phyloP scores from a whole-genome alignment of 2,113 vertebrate genomes.

The Pleuronectes platessa region DNA sequence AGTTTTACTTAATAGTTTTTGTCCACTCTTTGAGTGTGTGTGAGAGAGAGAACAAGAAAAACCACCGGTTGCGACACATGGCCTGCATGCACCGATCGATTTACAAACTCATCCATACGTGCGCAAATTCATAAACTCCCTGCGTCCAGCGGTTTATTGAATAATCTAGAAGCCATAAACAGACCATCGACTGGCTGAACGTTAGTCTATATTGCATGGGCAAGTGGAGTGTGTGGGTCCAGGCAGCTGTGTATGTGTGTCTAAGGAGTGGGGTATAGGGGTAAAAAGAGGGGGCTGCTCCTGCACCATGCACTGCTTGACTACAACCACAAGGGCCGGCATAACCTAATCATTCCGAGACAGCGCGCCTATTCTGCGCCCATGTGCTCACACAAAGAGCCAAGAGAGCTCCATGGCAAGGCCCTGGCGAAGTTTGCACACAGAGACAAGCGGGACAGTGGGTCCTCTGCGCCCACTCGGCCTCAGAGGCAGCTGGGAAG shows the following conservation, averaged over 20 bases:
- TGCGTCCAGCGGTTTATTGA: slow-evolving; percentile 54
- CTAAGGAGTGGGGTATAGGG: slow-evolving; percentile 20
- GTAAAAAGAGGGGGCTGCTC: slow-evolving; percentile 3
- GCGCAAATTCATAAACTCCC: slow-evolving; percentile 39
- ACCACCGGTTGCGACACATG: slow-evolving; percentile 56
- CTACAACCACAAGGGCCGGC: slow-evolving; percentile 38
- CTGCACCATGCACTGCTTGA: slow-evolving; percentile 19
- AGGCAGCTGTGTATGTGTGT: neutral
- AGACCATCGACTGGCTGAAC: slow-evolving; percentile 54
- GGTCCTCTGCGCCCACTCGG: slow-evolving; percentile 68
- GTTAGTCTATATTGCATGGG: slow-evolving; percentile 23
- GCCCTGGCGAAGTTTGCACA: slow-evolving; percentile 52
- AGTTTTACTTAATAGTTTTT: slow-evolving; percentile 27
- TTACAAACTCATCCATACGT: slow-evolving; percentile 41
- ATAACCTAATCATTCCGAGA: slow-evolving; percentile 76
- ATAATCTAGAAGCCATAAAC: slow-evolving; percentile 65
- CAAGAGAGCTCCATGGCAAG: slow-evolving; percentile 35
- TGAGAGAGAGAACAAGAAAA: slow-evolving; percentile 13
- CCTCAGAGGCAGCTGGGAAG: slow-evolving; percentile 63
- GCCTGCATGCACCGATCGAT: slow-evolving; percentile 53
- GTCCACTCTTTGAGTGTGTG: neutral
- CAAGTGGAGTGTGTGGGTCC: slow-evolving; percentile 21
- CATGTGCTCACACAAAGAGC: slow-evolving; percentile 71
- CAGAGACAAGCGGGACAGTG: slow-evolving; percentile 14
- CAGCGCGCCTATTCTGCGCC: slow-evolving; percentile 73